Evolutionary conservation across 2,113 vertebrate genomes (phyloP).

Genomic region (Odobenus rosmarus): DNA sequence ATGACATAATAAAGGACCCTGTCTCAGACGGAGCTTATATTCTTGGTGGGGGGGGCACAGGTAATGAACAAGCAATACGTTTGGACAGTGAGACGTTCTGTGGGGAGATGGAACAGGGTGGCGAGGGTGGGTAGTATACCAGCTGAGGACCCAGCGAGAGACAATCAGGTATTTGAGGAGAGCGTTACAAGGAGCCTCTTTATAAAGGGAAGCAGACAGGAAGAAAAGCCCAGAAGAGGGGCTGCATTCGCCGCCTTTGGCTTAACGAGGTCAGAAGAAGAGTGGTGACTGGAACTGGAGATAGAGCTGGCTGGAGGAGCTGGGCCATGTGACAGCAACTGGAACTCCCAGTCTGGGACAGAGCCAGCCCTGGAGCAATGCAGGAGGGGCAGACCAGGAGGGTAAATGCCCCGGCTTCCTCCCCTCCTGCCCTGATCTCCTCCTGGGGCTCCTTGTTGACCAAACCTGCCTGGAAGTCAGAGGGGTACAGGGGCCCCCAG

Average conservation of each 20-base stretch:
- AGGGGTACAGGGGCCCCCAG: fast-evolving
- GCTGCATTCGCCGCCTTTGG: neutral
- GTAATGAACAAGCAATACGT: neutral
- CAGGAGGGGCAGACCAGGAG: neutral
- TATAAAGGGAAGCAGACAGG: neutral
- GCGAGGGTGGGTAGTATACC: neutral
- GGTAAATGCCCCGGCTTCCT: fast-evolving
- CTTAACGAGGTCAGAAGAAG: too few species aligned
- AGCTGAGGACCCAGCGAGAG: neutral
- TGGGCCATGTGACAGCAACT: neutral
- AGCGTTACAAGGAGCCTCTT: neutral
- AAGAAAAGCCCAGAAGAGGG: neutral
- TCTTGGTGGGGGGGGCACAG: neutral
- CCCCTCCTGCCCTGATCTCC: neutral
- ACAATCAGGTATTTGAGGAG: neutral
- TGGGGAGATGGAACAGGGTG: neutral
- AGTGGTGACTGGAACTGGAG: neutral
- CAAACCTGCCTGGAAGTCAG: neutral
- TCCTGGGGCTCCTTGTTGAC: neutral
- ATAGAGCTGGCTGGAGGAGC: neutral
- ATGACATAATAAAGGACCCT: neutral
- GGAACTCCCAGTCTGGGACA: neutral
- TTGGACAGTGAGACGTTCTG: neutral
- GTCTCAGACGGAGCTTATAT: neutral
- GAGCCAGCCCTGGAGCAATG: neutral